Evolutionary conservation across 1,140 invertebrate genomes (phyloP), one percentile per base, ranked within the genome.

Genomic region (Asbolus verrucosus): DNA sequence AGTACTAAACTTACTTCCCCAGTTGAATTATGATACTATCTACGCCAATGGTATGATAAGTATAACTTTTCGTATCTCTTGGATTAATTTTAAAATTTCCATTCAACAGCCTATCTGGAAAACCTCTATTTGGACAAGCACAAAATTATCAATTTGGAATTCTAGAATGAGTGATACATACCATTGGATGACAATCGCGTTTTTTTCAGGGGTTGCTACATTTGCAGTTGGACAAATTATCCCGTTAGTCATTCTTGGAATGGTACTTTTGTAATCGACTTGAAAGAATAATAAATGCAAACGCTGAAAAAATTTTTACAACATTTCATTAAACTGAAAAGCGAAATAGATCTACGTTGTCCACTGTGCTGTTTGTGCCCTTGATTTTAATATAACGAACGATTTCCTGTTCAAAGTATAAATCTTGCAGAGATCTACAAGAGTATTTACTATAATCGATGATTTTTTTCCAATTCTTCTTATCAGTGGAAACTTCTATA

Each of bases 211-310:
- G 1, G 94, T 95, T 36, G 97, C 97, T 16, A 99, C 93, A 86
- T 99, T 99, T 75, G 92, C 87, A 31, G 85, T 85, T 13, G 98
- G 97, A 76, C 92, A 89, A 84, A 91, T 84, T 83, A 93, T 86
- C 8, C 92, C 94, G 77, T 91, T 86, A 19, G 90, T 83, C 67
- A 96, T 82, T 68, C 88, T 86, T 75, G 94, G 92, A 73, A 89
- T 85, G 41, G 90, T 89, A 41, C 87, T 85, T 24, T 90, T 94
- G 79, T 91, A 97, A 82, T 91, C 89, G 59, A 94, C 94, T 84
- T 98, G 94, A 79, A 99, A 89, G n/a, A 91, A 88, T 2, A 98
- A 95, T 39, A 96, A 85, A 84, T 98, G 96, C n/a, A 80, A 98
- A 98, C 70, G 6, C 15, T 50, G 11, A 19, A 27, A 27, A 27